A percentile compares a stretch with the other conserved stretches of the same genome.
These are phyloP conservation scores for Leptoteleia sp. DNA, from an alignment of 1,140 invertebrate genomes.

Conservation along the genomic window DNA sequence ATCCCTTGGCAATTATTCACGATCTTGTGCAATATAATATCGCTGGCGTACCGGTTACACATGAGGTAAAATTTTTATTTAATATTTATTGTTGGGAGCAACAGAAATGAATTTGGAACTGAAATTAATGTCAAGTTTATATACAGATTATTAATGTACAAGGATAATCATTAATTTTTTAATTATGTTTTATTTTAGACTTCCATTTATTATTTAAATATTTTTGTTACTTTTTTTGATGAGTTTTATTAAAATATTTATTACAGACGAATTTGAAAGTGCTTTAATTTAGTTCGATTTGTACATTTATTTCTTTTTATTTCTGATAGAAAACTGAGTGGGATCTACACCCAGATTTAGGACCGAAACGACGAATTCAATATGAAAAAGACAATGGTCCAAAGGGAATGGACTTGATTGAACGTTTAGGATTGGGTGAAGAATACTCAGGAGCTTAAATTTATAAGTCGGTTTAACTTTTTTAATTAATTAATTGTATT, in stretches of 20 bases:
- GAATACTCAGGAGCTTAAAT: conserved; percentile 53
- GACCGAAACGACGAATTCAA: conserved; percentile 68
- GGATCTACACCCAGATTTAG: conserved; percentile 75
- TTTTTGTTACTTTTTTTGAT: no score
- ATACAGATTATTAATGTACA: no score
- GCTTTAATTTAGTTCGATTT: no score
- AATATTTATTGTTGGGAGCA: conserved; percentile 4
- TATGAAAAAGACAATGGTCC: conserved; percentile 74
- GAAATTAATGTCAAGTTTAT: conserved; percentile 7
- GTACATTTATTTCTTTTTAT: not conserved
- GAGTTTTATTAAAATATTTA: no score
- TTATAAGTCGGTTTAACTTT: no score
- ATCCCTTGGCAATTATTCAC: conserved; percentile 64
- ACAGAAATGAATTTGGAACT: not conserved
- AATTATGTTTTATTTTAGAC: no score
- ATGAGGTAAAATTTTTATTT: conserved; percentile 68
- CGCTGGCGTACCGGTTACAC: conserved; percentile 70
- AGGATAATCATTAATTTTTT: no score
- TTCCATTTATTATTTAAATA: no score
- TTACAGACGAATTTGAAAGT: no score
- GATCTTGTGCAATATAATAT: conserved; percentile 74
- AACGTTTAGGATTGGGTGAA: conserved; percentile 60
- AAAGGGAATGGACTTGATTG: conserved; percentile 69
- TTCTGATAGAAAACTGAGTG: conserved; percentile 67
- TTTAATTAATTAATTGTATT: no score